Evolutionary conservation across 1,140 invertebrate species (phyloP).

Genomic region (Eumaeus atala): DNA sequence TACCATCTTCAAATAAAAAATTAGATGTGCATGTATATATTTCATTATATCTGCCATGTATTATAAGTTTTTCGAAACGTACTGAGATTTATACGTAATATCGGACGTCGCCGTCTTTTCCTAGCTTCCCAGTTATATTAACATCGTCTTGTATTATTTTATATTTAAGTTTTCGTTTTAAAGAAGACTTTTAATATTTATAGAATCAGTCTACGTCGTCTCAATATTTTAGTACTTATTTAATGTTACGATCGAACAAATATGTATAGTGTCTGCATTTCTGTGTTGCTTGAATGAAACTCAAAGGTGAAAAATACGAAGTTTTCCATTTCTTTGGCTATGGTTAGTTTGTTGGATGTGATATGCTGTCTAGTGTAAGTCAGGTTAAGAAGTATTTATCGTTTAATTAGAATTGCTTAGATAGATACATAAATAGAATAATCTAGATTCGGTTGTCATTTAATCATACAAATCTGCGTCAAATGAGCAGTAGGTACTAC

Average conservation of each 20-base stretch:
- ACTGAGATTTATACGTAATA: constrained; percentile 5
- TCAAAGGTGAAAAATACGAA: constrained; percentile 22
- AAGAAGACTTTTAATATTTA: neutral
- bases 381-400: constrained; percentile 67
- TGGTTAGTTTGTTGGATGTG: constrained; percentile 57
- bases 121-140: neutral
- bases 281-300: constrained; percentile 1
- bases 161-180: constrained; percentile 3
- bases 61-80: constrained; percentile 1
- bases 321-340: constrained; percentile 50
- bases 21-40: neutral
- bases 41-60: constrained; percentile 21
- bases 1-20: neutral
- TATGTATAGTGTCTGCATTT: neutral
- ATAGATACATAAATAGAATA: constrained; percentile 51
- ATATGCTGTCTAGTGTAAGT: constrained; percentile 62
- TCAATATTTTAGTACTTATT: constrained; percentile 10
- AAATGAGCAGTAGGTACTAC: constrained; percentile 3
- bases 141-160: constrained; percentile 2
- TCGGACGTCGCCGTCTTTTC: constrained; percentile 27
- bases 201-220: neutral
- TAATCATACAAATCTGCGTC: constrained; percentile 32
- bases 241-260: constrained; percentile 3
- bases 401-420: constrained; percentile 56
- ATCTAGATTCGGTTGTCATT: constrained; percentile 53